Base-by-base conservation (phyloP, 2,113 vertebrate genomes). In the Phalacrocorax brasilianus region DNA sequence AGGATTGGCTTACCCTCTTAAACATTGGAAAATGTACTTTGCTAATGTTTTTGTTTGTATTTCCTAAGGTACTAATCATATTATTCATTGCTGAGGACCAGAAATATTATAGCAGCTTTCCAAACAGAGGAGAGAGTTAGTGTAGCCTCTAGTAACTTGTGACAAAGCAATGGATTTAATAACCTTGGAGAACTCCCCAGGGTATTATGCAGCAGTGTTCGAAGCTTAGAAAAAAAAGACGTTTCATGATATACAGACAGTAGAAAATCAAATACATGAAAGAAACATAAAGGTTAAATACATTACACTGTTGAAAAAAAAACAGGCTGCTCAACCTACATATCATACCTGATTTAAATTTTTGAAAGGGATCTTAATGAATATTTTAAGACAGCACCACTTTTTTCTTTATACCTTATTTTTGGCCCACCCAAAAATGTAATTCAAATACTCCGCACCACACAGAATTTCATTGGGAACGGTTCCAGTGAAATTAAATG, bases 381-480 rank as follows among this genome's bases (percentile, higher is more conserved):
- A 44, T 33, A 47, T 44, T 81, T 95, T 83, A 35, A 89, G 63
- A 78, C 20, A 75, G 15, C 13, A 74, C 4, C 8, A 35, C 42
- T 75, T 70, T 91, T 88, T 93, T 50, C 40, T 33, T 68, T 68
- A 63, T 44, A 72, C 32, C 14, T 75, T 42, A 68, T 62, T 78
- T 79, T 78, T 80, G 22, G 16, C 26, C 66, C 32, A 50, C 32
- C 30, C 17, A 70, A 82, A 94, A 87, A 45, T 83, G 42, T 70
- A 86, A 68, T 95, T 91, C 88, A 92, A 97, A 95, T 84, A 93
- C 44, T 66, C 50, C 68, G 35, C 4, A 23, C 47, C 32, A 88
- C n/a, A 9, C 62, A 93, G 89, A 90, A 94, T 95, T 96, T 96
- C 86, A 97, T 97, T 97, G 96, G 89, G 81, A 97, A 91, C 50